phyloP scores from a whole-genome alignment of 2,113 vertebrate species.

The Pygoscelis adeliae region DNA sequence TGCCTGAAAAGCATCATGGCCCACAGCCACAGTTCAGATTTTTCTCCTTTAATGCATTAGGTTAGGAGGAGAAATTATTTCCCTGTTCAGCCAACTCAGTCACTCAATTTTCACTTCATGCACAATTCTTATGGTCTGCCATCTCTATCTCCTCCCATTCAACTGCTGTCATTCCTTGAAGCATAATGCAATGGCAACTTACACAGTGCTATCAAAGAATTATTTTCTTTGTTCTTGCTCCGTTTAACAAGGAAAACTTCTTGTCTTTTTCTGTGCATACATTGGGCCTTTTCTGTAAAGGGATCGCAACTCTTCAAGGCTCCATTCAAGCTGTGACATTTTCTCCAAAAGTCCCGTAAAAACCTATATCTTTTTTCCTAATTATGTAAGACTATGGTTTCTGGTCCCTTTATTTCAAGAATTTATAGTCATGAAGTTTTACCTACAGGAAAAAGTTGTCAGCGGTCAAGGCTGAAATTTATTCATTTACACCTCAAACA shows the following conservation, averaged over 20 bases:
- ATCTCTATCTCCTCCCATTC: background rate
- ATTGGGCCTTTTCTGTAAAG: background rate
- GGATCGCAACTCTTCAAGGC: background rate
- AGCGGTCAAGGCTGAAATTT: background rate
- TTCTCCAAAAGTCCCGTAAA: background rate
- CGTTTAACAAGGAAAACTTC: background rate
- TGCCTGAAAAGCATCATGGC: background rate
- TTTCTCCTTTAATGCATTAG: background rate
- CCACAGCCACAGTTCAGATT: background rate
- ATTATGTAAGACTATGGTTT: background rate
- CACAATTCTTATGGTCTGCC: background rate
- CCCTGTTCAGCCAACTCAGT: background rate
- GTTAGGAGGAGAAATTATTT: background rate
- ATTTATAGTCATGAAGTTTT: background rate
- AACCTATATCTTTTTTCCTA: background rate
- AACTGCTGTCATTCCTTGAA: slow-evolving; percentile 3
- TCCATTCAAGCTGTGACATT: background rate
- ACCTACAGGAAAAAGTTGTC: background rate
- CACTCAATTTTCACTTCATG: background rate
- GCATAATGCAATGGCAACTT: background rate
- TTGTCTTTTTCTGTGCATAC: background rate
- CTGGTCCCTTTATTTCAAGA: background rate
- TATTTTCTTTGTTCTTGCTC: background rate
- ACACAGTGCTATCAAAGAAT: background rate
- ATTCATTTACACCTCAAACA: background rate